A percentile compares a stretch with the other conserved stretches of the same genome.
These are phyloP conservation scores for Carassius carassius DNA, from an alignment of 2,113 vertebrate species.

Conservation along the genomic window DNA sequence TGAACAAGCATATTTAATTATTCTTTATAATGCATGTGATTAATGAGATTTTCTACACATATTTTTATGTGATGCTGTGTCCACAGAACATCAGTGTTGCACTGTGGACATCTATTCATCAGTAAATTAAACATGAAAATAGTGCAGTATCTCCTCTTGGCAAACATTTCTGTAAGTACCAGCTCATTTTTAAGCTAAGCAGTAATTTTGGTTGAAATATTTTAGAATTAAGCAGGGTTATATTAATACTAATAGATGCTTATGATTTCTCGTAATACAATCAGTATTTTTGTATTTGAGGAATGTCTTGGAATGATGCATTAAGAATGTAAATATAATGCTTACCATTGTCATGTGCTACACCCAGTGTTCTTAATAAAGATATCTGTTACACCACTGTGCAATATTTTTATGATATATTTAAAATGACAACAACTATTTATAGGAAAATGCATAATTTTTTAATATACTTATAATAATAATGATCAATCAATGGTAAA, in stretches of 20 bases:
- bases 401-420: not conserved
- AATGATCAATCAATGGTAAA: too few relatives aligned
- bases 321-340: not conserved
- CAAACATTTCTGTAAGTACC: slow-evolving; percentile 14
- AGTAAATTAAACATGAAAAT: not conserved
- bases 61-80: not conserved
- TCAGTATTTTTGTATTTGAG: not conserved
- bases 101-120: not conserved
- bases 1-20: too few relatives aligned
- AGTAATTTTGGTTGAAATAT: not conserved
- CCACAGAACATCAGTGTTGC: slow-evolving; percentile 14
- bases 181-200: not conserved
- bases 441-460: not conserved
- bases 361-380: slow-evolving; percentile 33
- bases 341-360: not conserved
- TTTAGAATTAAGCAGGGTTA: not conserved
- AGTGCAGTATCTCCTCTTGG: not conserved
- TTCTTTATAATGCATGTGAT: too few relatives aligned
- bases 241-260: not conserved
- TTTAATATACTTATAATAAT: not conserved
- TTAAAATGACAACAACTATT: too few relatives aligned
- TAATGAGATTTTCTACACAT: not conserved
- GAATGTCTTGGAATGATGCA: not conserved
- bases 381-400: slow-evolving; percentile 17
- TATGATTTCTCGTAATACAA: too few relatives aligned